These are phyloP conservation scores for Cyphomyrus plagiostoma DNA, from an alignment of 2,113 vertebrate genomes.

Conservation along the genomic window DNA sequence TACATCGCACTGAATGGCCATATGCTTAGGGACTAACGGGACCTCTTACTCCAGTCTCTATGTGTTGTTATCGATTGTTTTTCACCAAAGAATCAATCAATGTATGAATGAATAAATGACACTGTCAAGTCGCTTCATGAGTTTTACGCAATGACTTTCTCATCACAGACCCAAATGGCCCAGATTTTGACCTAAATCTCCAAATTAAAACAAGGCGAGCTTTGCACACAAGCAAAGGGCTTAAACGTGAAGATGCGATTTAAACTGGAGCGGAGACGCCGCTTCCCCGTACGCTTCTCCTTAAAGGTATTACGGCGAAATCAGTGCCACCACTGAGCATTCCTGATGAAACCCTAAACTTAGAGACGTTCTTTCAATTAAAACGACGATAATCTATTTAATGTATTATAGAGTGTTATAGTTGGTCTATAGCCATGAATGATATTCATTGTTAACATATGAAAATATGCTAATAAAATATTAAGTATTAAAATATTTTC, in stretches of 20 bases:
- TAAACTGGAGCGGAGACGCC: not conserved
- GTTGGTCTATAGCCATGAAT: not conserved
- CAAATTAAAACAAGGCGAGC: slow-evolving; percentile 32
- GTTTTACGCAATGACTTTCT: not conserved
- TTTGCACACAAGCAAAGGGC: slow-evolving; percentile 8
- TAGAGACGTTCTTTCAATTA: not conserved
- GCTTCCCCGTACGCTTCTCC: not conserved
- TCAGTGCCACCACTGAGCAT: not conserved
- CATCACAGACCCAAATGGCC: slow-evolving; percentile 9
- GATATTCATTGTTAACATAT: not conserved
- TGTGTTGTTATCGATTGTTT: not conserved
- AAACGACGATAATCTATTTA: not conserved
- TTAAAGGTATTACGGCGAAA: not conserved
- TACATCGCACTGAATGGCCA: not conserved
- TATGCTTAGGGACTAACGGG: not conserved
- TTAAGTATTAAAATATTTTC: not conserved
- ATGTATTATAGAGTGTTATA: not conserved
- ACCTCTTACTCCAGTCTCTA: not conserved
- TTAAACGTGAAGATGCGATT: not conserved
- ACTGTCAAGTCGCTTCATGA: not conserved
- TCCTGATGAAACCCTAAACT: not conserved
- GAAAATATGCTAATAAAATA: not conserved
- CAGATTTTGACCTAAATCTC: slow-evolving; percentile 44
- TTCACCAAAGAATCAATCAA: not conserved
- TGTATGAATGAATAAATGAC: not conserved